Conservation (phyloP, 2,113 vertebrate species). For the Pachypanchax playfairii region DNA sequence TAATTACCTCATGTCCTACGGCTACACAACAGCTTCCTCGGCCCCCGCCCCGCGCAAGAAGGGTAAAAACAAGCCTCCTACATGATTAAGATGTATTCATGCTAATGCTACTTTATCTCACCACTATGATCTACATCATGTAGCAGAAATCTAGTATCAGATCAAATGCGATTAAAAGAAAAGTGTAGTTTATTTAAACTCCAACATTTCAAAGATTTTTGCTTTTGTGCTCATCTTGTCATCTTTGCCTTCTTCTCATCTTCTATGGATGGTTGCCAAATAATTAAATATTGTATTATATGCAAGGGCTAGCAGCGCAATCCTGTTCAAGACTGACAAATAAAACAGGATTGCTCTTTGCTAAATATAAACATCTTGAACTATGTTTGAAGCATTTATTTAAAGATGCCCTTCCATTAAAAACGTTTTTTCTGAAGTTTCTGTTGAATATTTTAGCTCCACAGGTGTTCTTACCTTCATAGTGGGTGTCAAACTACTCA, state of each 20-base stretch:
- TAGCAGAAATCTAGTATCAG: constrained; percentile 19
- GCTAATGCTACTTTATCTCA: constrained; percentile 54
- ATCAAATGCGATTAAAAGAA: constrained; percentile 7
- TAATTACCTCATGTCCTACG: constrained; percentile 67
- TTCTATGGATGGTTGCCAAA: not conserved
- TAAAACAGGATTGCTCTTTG: no score
- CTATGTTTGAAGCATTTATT: no score
- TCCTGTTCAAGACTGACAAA: no score
- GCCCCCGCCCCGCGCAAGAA: constrained; percentile 24
- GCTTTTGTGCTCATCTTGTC: not conserved
- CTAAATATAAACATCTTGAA: not conserved
- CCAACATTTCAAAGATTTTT: not conserved
- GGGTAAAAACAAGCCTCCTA: constrained; percentile 60
- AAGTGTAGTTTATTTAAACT: not conserved
- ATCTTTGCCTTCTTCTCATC: not conserved
- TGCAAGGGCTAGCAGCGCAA: no score
- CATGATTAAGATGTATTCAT: constrained; percentile 42
- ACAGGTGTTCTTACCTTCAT: no score
- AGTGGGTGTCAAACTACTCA: no score
- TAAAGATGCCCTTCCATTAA: no score
- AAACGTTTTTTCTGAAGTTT: no score
- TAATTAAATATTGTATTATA: not conserved
- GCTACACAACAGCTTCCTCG: constrained; percentile 34
- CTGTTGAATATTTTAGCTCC: no score
- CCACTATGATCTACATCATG: constrained; percentile 32